A percentile compares a stretch with the other conserved stretches of the same genome.
phyloP scores from a whole-genome alignment of 1,140 invertebrate genomes.

The Nasonia longicornis region DNA sequence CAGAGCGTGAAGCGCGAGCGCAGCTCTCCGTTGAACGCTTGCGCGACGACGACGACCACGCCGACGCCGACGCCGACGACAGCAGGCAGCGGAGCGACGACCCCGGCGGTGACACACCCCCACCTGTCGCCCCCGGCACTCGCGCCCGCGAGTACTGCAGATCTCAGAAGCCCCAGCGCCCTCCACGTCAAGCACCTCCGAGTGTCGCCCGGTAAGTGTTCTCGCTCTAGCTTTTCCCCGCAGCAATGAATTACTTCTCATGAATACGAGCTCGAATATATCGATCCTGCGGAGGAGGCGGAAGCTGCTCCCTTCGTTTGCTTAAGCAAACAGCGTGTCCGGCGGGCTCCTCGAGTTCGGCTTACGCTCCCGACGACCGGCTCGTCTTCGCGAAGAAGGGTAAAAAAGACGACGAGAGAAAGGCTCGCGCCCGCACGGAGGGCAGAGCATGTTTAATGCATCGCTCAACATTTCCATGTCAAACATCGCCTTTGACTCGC shows the following conservation, averaged over 20 bases:
- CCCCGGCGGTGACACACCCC: slow-evolving; percentile 53
- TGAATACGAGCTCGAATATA: slow-evolving; percentile 47
- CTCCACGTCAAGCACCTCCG: slow-evolving; percentile 62
- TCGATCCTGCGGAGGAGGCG: slow-evolving; percentile 54
- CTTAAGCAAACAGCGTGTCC: slow-evolving; percentile 62
- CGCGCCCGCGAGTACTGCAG: slow-evolving; percentile 61
- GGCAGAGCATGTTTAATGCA: slow-evolving; percentile 68
- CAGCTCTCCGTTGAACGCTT: slow-evolving; percentile 56
- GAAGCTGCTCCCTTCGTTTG: slow-evolving; percentile 62
- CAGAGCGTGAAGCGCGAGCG: slow-evolving; percentile 61
- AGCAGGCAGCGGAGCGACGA: slow-evolving; percentile 56
- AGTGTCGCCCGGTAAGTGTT: slow-evolving; percentile 62
- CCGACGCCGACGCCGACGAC: slow-evolving; percentile 56
- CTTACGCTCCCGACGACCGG: slow-evolving; percentile 48
- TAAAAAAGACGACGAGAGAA: slow-evolving; percentile 45
- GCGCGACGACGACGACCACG: slow-evolving; percentile 58
- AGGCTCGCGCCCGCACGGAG: slow-evolving; percentile 51
- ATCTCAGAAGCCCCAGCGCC: slow-evolving; percentile 62
- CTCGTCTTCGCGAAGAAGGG: slow-evolving; percentile 30
- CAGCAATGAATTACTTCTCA: background rate
- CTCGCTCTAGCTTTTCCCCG: no score
- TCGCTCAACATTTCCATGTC: slow-evolving; percentile 69
- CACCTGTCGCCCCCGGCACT: slow-evolving; percentile 64
- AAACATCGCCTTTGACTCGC: slow-evolving; percentile 69
- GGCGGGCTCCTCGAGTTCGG: slow-evolving; percentile 33